Percentiles rank a stretch among this genome's conserved stretches.
phyloP scores from a whole-genome alignment of 2,797 vertebrate genomes.

The Aldrovandia affinis region DNA sequence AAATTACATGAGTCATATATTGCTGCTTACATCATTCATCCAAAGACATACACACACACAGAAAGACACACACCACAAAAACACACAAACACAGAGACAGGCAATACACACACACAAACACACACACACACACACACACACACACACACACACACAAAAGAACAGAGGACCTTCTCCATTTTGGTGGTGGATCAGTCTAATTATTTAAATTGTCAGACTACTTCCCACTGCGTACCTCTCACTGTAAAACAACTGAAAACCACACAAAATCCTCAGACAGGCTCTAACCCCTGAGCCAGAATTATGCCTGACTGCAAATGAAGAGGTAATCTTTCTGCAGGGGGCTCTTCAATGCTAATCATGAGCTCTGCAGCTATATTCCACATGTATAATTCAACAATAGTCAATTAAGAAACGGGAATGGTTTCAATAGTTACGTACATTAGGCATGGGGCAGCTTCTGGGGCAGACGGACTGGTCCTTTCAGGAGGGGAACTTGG shows the following conservation, averaged over 20 bases:
- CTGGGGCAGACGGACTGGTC: constrained; percentile 10
- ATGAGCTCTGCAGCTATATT: constrained; percentile 55
- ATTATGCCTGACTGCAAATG: constrained; percentile 44
- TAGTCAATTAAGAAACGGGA: constrained; percentile 64
- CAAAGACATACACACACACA: constrained; percentile 17
- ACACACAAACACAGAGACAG: background rate
- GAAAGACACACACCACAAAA: background rate
- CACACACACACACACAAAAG: constrained; percentile 18
- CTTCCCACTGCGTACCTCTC: background rate
- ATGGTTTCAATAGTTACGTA: constrained; percentile 17
- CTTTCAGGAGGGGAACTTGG: background rate
- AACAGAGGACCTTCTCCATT: background rate
- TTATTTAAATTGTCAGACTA: background rate
- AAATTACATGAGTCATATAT: background rate
- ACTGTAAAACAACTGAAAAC: background rate
- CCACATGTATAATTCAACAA: constrained; percentile 70
- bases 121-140: constrained; percentile 16
- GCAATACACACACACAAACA: constrained; percentile 27
- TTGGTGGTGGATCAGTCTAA: background rate
- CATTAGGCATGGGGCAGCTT: constrained; percentile 7
- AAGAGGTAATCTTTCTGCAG: constrained; percentile 45
- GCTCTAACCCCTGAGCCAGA: background rate
- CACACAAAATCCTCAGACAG: background rate
- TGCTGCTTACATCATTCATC: background rate
- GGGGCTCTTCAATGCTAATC: constrained; percentile 56